Percentiles rank a stretch among this genome's conserved stretches.
These are phyloP conservation scores for Amblyraja radiata DNA, from an alignment of 2,797 vertebrate genomes.

Conservation along the genomic window DNA sequence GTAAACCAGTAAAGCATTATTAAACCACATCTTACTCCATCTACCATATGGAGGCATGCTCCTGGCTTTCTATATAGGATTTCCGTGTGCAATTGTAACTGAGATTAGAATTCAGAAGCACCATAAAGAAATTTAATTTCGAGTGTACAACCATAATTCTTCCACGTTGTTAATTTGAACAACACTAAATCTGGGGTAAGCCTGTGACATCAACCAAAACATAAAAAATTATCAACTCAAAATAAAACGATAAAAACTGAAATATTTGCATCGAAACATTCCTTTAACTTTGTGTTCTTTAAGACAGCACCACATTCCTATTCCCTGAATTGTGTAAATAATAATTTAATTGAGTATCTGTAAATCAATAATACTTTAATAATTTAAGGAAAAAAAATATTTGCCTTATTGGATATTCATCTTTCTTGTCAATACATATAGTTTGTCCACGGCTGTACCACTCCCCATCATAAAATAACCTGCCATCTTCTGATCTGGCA, in stretches of 20 bases:
- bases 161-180: neutral
- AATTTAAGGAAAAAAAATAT: constrained; percentile 23
- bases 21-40: neutral
- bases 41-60: neutral
- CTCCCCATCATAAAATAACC: constrained; percentile 89
- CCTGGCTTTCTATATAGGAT: neutral
- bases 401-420: constrained; percentile 87
- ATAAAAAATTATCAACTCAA: neutral
- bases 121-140: neutral
- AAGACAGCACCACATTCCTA: neutral
- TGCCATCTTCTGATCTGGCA: constrained; percentile 86
- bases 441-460: constrained; percentile 92
- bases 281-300: neutral
- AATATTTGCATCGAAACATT: neutral
- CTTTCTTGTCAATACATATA: constrained; percentile 95
- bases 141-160: neutral
- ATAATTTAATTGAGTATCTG: neutral
- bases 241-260: neutral
- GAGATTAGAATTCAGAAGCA: neutral
- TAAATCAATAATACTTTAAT: neutral
- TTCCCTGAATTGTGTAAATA: neutral
- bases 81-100: neutral
- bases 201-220: neutral
- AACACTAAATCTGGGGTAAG: neutral
- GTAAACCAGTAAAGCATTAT: neutral